Base-by-base conservation (phyloP, 2,113 vertebrate genomes). In the Zosterops lateralis region DNA sequence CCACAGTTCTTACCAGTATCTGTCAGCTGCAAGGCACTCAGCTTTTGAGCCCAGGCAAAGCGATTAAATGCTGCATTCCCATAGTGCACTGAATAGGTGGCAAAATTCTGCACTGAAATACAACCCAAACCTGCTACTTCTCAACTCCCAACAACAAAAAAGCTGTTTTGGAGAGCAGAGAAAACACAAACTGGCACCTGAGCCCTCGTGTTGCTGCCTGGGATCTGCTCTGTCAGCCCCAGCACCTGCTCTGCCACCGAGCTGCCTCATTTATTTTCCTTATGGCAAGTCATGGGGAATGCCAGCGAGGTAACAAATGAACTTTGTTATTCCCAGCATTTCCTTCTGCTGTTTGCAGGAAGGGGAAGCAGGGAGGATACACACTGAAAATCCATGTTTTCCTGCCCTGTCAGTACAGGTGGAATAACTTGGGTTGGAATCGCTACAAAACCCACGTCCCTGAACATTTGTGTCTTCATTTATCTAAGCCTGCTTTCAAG, bases 381-480 rank as follows among this genome's bases (percentile, higher is more conserved):
- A 40, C 2, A 9, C 17, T 50, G 40, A 62, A 93, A 85, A n/a
- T 3, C 29, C 28, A 2, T 0, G 1, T 36, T 61, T 50, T 65
- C 54, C 62, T 64, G 31, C 53, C n/a, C 21, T 57, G 73, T 65
- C 28, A 61, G 45, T 17, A 26, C 53, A 82, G 82, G 53, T 65
- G 44, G 38, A 58, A 29, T 32, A 67, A 56, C 40, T 17, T 22
- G 21, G 24, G 36, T 14, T 92, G 79, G 67, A 82, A 75, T 31
- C 0, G 0, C 42, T 56, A 10, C 28, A 47, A 82, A 87, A 38
- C 14, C 21, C 26, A 60, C 0, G 0, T 28, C 29, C 17, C 53
- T 78, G 58, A 45, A 57, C 17, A 31, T 20, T 32, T 44, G 10
- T 51, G 38, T 47, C 38, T 87, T 48, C 19, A 15, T 70, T 58